Percentiles rank a stretch among this genome's conserved stretches.
Evolutionary conservation across 2,113 vertebrate genomes (phyloP).

Genomic region (Perca schrenkii): DNA sequence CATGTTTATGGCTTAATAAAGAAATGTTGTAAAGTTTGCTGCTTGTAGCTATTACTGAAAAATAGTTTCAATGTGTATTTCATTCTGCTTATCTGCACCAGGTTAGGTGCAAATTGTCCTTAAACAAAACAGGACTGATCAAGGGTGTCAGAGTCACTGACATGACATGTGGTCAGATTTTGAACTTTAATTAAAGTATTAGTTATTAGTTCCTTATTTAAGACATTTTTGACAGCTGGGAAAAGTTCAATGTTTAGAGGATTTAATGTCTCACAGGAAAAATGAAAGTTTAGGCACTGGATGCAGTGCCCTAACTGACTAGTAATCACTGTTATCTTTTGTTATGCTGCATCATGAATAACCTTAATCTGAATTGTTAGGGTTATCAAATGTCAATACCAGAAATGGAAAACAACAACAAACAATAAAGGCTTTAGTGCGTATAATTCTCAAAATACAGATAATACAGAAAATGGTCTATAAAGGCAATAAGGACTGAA

Average conservation of each 20-base stretch:
- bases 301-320: not conserved
- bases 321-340: not conserved
- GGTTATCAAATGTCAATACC: not conserved
- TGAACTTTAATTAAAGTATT: not conserved
- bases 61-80: not conserved
- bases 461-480: not conserved
- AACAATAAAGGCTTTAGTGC: not conserved
- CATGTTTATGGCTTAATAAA: not conserved
- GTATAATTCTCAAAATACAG: not conserved
- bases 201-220: not conserved
- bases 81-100: not conserved
- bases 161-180: not conserved
- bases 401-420: not conserved
- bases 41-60: not conserved
- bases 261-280: not conserved
- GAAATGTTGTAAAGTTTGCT: not conserved
- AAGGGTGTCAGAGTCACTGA: not conserved
- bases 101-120: not conserved
- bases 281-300: not conserved
- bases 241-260: not conserved
- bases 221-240: constrained; percentile 6
- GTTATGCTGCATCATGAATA: not conserved
- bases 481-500: not conserved
- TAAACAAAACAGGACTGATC: not conserved
- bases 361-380: not conserved